Percentiles rank a stretch among this genome's conserved stretches.
Conservation (phyloP, 2,797 vertebrate genomes). For the Cossypha heuglini region DNA sequence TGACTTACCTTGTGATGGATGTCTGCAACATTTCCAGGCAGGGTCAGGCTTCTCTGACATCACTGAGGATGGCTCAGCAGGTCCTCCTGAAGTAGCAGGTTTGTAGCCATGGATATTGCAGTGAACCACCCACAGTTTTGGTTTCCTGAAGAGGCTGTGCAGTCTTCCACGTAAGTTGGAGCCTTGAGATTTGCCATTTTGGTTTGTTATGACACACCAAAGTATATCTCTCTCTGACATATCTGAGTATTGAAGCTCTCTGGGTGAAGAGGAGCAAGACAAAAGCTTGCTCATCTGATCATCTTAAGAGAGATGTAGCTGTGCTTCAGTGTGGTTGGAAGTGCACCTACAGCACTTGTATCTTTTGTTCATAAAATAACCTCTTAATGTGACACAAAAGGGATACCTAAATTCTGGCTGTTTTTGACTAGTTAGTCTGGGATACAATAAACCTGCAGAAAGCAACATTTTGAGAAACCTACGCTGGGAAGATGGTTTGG, state of each 20-base stretch:
- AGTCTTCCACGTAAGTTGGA: background rate
- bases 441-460: background rate
- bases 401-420: background rate
- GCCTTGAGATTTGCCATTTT: background rate
- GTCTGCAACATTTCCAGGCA: background rate
- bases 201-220: background rate
- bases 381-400: background rate
- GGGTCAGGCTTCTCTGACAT: background rate
- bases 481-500: background rate
- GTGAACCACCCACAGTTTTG: background rate
- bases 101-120: background rate
- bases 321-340: background rate
- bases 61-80: background rate
- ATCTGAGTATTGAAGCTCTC: background rate
- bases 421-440: background rate
- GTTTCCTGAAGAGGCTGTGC: background rate
- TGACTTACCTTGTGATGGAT: background rate
- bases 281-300: background rate
- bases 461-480: background rate
- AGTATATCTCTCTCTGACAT: background rate
- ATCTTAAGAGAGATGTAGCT: background rate
- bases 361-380: background rate
- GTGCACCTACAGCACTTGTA: background rate
- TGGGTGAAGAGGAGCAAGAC: background rate
- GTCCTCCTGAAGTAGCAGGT: background rate